Conservation (phyloP, 2,797 vertebrate genomes). For the Serranus cabrilla region DNA sequence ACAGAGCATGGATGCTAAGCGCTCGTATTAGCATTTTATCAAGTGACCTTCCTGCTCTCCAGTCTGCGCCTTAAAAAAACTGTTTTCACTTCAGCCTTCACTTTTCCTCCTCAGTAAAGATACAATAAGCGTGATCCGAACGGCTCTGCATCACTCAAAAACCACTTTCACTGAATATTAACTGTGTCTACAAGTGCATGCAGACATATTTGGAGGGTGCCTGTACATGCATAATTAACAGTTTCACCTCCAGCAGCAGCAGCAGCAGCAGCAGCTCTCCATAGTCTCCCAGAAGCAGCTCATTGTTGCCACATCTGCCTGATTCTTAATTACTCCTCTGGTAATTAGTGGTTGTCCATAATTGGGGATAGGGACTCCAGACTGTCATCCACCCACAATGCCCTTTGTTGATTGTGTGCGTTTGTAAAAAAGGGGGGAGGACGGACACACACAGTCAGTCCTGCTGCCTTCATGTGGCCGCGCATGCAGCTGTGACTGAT, state of each 20-base stretch:
- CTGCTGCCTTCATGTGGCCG: constrained; percentile 48
- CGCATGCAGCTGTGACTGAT: constrained; percentile 75
- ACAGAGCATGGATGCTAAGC: constrained; percentile 53
- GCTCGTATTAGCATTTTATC: constrained; percentile 73
- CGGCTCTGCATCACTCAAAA: neutral
- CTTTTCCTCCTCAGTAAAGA: neutral
- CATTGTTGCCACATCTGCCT: constrained; percentile 58
- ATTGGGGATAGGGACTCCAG: constrained; percentile 37
- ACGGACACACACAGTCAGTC: constrained; percentile 10
- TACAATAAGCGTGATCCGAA: neutral
- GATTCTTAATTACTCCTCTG: constrained; percentile 64
- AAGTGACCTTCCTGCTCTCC: constrained; percentile 60
- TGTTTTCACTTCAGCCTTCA: constrained; percentile 18
- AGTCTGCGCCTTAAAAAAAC: constrained; percentile 24
- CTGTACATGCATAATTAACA: constrained; percentile 24
- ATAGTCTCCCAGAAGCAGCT: constrained; percentile 25
- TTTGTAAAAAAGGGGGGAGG: constrained; percentile 22
- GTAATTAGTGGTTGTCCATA: constrained; percentile 65
- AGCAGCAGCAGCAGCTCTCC: constrained; percentile 9
- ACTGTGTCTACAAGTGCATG: neutral
- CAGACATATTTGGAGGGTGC: neutral
- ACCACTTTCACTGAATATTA: neutral
- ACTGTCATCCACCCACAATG: constrained; percentile 50
- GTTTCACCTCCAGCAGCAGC: constrained; percentile 40
- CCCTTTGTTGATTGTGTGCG: constrained; percentile 53